phyloP scores from a whole-genome alignment of 2,888 invertebrate species.

The Ochropacha duplaris region DNA sequence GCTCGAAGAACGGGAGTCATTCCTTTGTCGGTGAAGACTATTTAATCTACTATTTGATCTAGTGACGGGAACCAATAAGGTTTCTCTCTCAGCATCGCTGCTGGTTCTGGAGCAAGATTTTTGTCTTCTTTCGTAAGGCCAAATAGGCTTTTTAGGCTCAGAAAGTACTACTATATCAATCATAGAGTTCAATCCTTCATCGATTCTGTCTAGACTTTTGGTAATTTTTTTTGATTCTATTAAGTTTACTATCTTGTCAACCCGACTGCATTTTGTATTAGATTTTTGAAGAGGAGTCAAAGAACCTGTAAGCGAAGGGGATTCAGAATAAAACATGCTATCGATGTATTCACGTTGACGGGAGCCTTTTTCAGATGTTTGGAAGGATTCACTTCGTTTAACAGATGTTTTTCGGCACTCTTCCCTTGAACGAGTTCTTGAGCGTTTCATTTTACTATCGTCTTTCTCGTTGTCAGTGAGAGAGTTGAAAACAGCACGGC shows the following conservation, averaged over 20 bases:
- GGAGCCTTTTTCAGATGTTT: constrained; percentile 70
- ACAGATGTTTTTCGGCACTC: constrained; percentile 60
- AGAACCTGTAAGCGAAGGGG: constrained; percentile 55
- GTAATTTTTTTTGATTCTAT: constrained; percentile 85
- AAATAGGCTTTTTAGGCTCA: constrained; percentile 71
- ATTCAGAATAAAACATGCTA: constrained; percentile 82
- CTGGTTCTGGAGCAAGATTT: constrained; percentile 67
- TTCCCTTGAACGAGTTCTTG: constrained; percentile 68
- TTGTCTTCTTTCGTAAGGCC: constrained; percentile 72
- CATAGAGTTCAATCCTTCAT: constrained; percentile 87
- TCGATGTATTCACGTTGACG: constrained; percentile 81
- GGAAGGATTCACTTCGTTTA: constrained; percentile 78
- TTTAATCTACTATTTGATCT: constrained; percentile 56
- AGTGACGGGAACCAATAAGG: constrained; percentile 62
- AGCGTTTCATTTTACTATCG: constrained; percentile 54
- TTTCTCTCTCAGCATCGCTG: constrained; percentile 67
- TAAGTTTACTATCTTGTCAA: constrained; percentile 79
- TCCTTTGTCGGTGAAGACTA: constrained; percentile 41
- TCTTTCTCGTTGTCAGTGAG: constrained; percentile 79
- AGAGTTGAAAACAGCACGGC: constrained; percentile 83
- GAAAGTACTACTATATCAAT: constrained; percentile 87
- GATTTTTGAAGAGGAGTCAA: constrained; percentile 47
- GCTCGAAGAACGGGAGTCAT: constrained; percentile 54
- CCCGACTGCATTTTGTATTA: constrained; percentile 66
- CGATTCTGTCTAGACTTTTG: constrained; percentile 91